Base-by-base conservation (phyloP, 2,113 vertebrate genomes). In the Chitala chitala region DNA sequence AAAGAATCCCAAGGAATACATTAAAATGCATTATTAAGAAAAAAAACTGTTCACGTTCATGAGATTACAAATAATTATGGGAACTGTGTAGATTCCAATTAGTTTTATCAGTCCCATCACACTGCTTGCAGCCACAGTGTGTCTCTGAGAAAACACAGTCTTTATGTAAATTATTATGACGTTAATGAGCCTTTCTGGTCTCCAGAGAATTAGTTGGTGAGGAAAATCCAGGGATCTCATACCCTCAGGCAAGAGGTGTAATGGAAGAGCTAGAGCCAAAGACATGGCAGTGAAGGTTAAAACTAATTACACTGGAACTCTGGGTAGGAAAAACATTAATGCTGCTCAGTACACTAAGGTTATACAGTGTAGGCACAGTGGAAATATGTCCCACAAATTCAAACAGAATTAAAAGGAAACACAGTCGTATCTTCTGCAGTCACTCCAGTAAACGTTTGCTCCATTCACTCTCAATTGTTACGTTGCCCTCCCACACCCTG, bases 371-470 rank as follows among this genome's bases (percentile, higher is more conserved):
- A 4, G 20, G 33, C 66, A n/a, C 33, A n/a, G n/a, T n/a, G n/a
- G n/a, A n/a, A 38, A 38, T 17, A 13, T 40, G 3, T 40, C 70
- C 54, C 17, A n/a, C 36, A 40, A 5, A 40, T 17, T 17, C 33
- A 54, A 29, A 17, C 17, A 1, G 2, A 61, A 29, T 29, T 55
- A 55, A 54, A n/a, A 24, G 33, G 50, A n/a, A 33, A 71, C 33
- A 55, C 48, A 9, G 26, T n/a, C 68, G 44, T 51, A 70, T 54
- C 69, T 36, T 24, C 33, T 71, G 33, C 50, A 71, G 38, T 22
- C n/a, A 53, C 48, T 36, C 31, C 54, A 71, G 48, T 46, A 51
- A 70, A 70, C 48, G 29, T 70, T 70, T 70, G 24, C 44, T 70
- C 68, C 15, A 70, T 53, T 70, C 68, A 50, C 24, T 33, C 64